Evolutionary conservation across 2,888 invertebrate genomes (phyloP).

Genomic region (Arge pagana): DNA sequence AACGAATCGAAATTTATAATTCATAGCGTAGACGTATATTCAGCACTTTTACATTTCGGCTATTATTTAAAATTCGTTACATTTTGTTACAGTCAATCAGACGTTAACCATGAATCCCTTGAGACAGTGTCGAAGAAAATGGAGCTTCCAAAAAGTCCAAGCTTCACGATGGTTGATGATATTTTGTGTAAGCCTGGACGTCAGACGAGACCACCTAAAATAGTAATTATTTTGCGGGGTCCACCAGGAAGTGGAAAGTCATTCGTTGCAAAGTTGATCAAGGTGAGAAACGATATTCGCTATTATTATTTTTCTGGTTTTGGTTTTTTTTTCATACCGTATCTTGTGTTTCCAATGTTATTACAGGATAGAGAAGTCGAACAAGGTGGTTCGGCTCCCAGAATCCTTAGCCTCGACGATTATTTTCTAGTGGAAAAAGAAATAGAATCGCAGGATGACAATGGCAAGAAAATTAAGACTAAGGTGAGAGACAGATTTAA

Average conservation of each 20-base stretch:
- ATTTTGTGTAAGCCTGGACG: conserved; percentile 81
- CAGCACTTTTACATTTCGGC: background rate
- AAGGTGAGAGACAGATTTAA: conserved; percentile 62
- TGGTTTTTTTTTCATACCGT: too few species aligned
- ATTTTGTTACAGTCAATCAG: conserved; percentile 21
- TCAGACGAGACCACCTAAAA: conserved; percentile 74
- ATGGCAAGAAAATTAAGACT: conserved; percentile 71
- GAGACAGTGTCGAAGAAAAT: conserved; percentile 41
- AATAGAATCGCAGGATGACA: conserved; percentile 71
- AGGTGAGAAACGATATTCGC: conserved; percentile 60
- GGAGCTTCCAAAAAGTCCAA: conserved; percentile 51
- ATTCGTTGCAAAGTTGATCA: conserved; percentile 84
- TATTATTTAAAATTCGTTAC: background rate
- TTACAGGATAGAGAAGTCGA: conserved; percentile 73
- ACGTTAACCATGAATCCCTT: conserved; percentile 12
- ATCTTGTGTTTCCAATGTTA: too few species aligned
- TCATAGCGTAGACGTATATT: background rate
- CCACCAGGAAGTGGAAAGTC: conserved; percentile 96
- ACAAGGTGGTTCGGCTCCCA: conserved; percentile 84
- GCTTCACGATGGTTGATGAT: conserved; percentile 77
- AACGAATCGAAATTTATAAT: background rate
- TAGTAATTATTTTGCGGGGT: conserved; percentile 89
- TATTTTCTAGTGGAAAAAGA: conserved; percentile 92
- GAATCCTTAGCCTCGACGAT: conserved; percentile 93
- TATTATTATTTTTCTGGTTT: conserved; percentile 16